Conservation (phyloP, 2,888 invertebrate genomes). For the Limnephilus auricula region DNA sequence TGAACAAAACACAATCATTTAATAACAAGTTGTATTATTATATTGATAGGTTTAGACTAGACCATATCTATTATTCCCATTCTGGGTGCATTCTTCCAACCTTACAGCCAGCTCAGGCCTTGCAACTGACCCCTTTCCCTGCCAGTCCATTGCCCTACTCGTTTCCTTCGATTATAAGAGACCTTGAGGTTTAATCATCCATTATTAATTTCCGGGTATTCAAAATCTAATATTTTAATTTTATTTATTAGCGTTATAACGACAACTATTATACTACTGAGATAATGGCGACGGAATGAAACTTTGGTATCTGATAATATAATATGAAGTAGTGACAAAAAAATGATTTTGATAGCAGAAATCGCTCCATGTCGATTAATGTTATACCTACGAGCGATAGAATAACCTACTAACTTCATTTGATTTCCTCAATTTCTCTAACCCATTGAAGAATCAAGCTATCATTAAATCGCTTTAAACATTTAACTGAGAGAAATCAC, state of each 20-base stretch:
- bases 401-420: not conserved
- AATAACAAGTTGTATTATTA: too few species aligned
- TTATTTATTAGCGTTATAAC: too few species aligned
- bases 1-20: too few species aligned
- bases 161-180: not conserved
- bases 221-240: not conserved
- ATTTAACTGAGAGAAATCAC: not conserved
- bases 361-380: not conserved
- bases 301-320: not conserved
- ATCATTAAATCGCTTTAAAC: not conserved
- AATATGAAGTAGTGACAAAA: not conserved
- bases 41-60: too few species aligned
- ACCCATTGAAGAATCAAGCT: not conserved
- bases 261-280: too few species aligned
- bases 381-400: not conserved
- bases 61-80: not conserved
- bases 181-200: too few species aligned
- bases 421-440: not conserved
- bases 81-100: not conserved
- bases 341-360: not conserved
- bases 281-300: too few species aligned
- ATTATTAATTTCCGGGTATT: not conserved
- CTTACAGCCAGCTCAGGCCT: too few species aligned
- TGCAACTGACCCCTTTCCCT: not conserved
- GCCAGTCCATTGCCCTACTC: not conserved